These are phyloP conservation scores for pig (Sus scrofa) DNA, from an alignment of 2,113 vertebrate species.

Conservation along the genomic window DNA sequence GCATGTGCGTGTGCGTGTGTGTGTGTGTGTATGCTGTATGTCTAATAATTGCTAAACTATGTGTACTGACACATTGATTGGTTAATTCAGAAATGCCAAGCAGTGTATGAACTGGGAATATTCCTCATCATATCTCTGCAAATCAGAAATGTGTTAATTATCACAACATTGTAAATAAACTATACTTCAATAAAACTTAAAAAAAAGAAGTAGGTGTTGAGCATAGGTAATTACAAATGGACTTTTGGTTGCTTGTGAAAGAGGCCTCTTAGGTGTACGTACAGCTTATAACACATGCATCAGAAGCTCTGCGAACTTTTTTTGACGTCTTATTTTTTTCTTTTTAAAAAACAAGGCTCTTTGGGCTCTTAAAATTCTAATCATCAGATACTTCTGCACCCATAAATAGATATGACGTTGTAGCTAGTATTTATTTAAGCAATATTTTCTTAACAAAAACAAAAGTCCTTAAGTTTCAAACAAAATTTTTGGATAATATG, in stretches of 20 bases:
- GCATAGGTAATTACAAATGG: neutral
- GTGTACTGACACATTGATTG: neutral
- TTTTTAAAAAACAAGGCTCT: neutral
- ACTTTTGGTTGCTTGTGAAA: neutral
- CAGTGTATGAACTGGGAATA: neutral
- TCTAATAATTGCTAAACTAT: neutral
- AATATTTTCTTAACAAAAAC: neutral
- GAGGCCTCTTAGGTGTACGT: neutral
- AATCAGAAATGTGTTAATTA: neutral
- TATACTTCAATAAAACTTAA: too few relatives aligned
- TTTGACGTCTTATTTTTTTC: neutral
- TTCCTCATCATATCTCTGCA: neutral
- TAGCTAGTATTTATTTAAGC: neutral
- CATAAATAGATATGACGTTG: neutral
- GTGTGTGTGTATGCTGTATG: neutral
- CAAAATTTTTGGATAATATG: neutral
- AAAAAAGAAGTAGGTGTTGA: neutral
- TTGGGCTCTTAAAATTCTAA: neutral
- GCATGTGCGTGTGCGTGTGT: neutral
- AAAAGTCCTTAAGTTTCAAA: neutral
- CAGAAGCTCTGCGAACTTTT: neutral
- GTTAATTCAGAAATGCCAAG: neutral
- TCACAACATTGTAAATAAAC: too few relatives aligned
- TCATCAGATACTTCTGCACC: neutral
- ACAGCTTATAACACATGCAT: neutral